Evolutionary conservation across 1,140 invertebrate genomes (phyloP), one percentile per base, ranked within the genome.

Genomic region (Vollenhovia emeryi): DNA sequence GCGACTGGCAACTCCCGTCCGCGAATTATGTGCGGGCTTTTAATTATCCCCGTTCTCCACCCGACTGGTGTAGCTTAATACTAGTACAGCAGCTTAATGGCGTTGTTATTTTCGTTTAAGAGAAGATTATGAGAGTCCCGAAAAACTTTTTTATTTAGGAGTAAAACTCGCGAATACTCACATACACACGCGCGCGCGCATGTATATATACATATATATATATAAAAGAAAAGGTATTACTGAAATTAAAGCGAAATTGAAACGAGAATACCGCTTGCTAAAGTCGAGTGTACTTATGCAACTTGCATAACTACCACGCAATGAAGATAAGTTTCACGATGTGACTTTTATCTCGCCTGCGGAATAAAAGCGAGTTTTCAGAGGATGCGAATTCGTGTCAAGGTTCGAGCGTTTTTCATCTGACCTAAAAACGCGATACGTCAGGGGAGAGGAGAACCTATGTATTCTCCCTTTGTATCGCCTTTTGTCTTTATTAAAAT

Each of bases 361-460:
- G 13, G 50, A 71, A 71, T 82, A 57, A 57, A 71, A 82, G 66
- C 78, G 66, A 68, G 48, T 82, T 82, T 82, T 59, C 66, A 73
- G 36, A 71, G n/a, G 55, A 11, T 18, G 24, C 13, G 78, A 57
- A 82, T 73, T 82, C n/a, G 27, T 82, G 78, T 82, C 78, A 73
- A 82, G 78, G 78, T 73, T 57, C 18, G 24, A 24, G 27, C 48
- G 24, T 71, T 82, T 82, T 78, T 78, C 30, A 73, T 82, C 36
- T 82, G 66, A 82, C 66, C 52, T 82, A 73, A 73, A 82, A 82
- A 73, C 52, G 50, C n/a, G 78, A 45, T 57, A 57, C n/a, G 24
- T 45, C 24, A 8, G 57, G 18, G 11, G 66, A n/a, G n/a, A n/a
- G n/a, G 45, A 79, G 18, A 64, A 45, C 18, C 40, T 36, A 36